A percentile compares a stretch with the other conserved stretches of the same genome.
Evolutionary conservation across 1,140 invertebrate species (phyloP).

Genomic region (Steinernema feltiae): DNA sequence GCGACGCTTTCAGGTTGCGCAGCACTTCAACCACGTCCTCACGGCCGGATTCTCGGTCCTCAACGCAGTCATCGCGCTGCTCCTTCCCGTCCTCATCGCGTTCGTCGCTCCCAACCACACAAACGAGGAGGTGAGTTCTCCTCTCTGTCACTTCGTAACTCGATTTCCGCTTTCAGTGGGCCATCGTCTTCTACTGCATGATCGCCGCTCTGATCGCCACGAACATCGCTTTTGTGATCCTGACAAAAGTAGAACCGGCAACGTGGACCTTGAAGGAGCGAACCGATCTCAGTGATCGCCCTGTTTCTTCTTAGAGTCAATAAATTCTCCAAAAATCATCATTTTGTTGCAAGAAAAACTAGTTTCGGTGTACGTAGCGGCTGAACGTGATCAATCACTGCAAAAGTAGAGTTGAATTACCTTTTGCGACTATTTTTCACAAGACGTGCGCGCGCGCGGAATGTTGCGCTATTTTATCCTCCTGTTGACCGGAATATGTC

Average conservation of each 20-base stretch:
- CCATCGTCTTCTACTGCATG: background rate
- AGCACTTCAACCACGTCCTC: background rate
- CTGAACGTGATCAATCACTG: no score
- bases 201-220: background rate
- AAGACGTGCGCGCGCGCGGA: no score
- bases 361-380: no score
- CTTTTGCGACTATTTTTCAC: no score
- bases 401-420: no score
- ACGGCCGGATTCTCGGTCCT: background rate
- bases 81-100: background rate
- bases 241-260: background rate
- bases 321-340: no score
- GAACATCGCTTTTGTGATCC: background rate
- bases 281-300: no score
- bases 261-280: background rate
- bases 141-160: no score
- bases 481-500: background rate
- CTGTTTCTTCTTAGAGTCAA: no score
- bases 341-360: no score
- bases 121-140: background rate
- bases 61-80: background rate
- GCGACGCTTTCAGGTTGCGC: no score
- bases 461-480: no score
- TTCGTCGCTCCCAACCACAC: background rate
- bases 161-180: background rate